phyloP scores from a whole-genome alignment of 2,888 invertebrate species.

The Antheraea yamamai region DNA sequence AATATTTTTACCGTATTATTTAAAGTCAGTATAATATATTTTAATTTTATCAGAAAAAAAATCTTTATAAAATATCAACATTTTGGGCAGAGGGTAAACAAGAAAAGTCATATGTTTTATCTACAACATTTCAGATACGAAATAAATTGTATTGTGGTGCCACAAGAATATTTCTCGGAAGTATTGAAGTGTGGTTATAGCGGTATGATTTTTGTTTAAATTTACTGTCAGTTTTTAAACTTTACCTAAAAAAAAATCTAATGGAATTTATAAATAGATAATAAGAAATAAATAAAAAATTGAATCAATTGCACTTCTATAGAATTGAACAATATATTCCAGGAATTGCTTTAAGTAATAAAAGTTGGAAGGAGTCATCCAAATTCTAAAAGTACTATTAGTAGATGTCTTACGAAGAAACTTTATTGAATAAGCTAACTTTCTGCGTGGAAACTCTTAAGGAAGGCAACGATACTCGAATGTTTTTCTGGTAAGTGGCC shows the following conservation, averaged over 20 bases:
- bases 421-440: slow-evolving; percentile 6
- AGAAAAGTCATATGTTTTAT: too few species aligned
- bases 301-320: not conserved
- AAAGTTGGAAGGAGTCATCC: not conserved
- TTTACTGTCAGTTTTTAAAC: not conserved
- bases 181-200: too few species aligned
- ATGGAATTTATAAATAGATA: not conserved
- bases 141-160: too few species aligned
- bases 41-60: too few species aligned
- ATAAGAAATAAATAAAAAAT: not conserved
- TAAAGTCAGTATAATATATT: too few species aligned
- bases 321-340: not conserved
- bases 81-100: not conserved
- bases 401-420: slow-evolving; percentile 8
- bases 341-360: not conserved
- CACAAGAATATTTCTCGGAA: too few species aligned
- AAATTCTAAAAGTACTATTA: slow-evolving; percentile 3
- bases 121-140: too few species aligned
- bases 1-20: not conserved
- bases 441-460: not conserved
- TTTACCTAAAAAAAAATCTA: not conserved
- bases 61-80: too few species aligned
- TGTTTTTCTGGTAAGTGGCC: not conserved
- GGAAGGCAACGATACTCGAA: not conserved
- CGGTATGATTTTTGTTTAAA: too few species aligned